Evolutionary conservation across 2,888 invertebrate species (phyloP), one percentile per base, ranked within the genome.

Genomic region (Drosophila diplacantha): DNA sequence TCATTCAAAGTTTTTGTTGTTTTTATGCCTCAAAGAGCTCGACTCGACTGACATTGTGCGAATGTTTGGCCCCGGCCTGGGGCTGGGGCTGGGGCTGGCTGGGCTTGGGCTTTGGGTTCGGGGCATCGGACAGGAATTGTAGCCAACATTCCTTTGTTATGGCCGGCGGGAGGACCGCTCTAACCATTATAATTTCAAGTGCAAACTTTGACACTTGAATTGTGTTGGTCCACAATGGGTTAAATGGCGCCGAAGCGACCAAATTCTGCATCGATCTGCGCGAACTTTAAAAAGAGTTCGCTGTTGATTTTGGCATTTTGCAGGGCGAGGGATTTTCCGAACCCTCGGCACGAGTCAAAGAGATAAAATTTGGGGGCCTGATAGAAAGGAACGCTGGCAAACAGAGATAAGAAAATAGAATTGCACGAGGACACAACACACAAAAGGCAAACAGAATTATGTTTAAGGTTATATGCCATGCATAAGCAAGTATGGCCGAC

Each of bases 391-490:
- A 31, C 12, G 26, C 24, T 24, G 18, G 32, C 32, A 58, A 43
- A 39, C 32, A 65, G 20, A 35, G 60, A 67, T 60, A 60, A 50
- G 60, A 50, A 46, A 56, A 70, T 63, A 66, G 72, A 75, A 71
- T 74, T 78, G 77, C 77, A 79, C 71, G 67, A 61, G 61, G 71
- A 74, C 69, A 72, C 75, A 75, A 59, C 61, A 75, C 47, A 58
- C 58, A 59, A 72, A 75, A 75, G 69, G 81, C 79, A 80, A 80
- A 80, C 79, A 75, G 81, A 80, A 80, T 80, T 80, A 80, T 80
- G 81, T 81, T 80, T 77, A 77, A 80, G 81, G 80, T 79, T 80
- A 79, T 81, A 81, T 77, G 79, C 82, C 69, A 77, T 80, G 79
- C 77, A 80, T 80, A 79, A 77, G 80, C 81, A 80, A 80, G 79